Base-by-base conservation (phyloP, 2,113 vertebrate genomes). In the Entomyzon cyanotis region DNA sequence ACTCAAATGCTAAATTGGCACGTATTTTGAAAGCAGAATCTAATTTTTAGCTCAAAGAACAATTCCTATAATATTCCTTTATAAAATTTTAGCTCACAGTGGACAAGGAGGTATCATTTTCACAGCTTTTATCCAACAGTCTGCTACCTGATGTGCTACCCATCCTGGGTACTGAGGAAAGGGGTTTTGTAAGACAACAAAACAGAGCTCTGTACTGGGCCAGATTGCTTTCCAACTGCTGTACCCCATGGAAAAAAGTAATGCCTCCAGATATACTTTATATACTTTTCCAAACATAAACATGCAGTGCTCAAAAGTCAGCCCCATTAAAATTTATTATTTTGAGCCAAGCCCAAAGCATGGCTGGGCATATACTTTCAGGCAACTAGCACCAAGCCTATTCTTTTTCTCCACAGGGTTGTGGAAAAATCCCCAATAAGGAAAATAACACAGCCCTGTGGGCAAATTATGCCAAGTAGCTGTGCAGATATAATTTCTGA, bases 341-440 rank as follows among this genome's bases (percentile, higher is more conserved):
- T 94, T 83, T 52, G n/a, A 92, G 59, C 63, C 46, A 77, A 77
- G 10, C 10, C 33, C 50, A 87, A 81, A 50, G 30, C 25, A n/a
- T 62, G 46, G 25, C 55, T 89, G 73, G 31, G 17, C 3, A 1
- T 90, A 21, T 46, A 11, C 28, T 92, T 88, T 53, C 19, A 74
- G 46, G 39, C 47, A 59, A 70, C 44, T 20, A 84, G 25, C 31
- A 68, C 67, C 42, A 73, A 58, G 42, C 63, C 42, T 77, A 25
- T 82, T 85, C 49, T 87, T 82, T 33, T 49, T 80, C 42, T 76
- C 42, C 67, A 44, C 12, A 22, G 62, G 15, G 3, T 22, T 88
- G 59, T 88, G 50, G 60, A 90, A 94, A 88, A 59, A 33, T 84
- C 67, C 79, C 79, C 90, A 83, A 28, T 77, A 93, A 84, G 55